Base-by-base conservation (phyloP, 2,113 vertebrate genomes). In the Pithys albifrons region DNA sequence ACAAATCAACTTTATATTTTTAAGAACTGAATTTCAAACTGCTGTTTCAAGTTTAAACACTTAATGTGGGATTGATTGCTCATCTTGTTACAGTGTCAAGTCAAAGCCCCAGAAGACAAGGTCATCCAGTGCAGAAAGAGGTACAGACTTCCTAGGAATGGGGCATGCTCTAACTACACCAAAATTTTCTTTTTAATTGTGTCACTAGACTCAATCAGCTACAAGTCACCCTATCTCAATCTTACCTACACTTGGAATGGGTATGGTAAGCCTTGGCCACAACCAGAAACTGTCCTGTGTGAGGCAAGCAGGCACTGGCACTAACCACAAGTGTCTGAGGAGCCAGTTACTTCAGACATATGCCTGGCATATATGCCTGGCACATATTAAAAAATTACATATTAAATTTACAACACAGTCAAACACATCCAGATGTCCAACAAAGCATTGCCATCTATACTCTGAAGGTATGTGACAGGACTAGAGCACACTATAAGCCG, bases 401-500 rank as follows among this genome's bases (percentile, higher is more conserved):
- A 48, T 9, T 86, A 31, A 82, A 57, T 33, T 69, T 41, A 48
- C 73, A 93, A 35, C 24, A 72, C 18, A 58, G 48, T 62, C 85
- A 39, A 62, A 92, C 4, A 31, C 11, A 74, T 4, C 35, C 0
- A 0, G 31, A 33, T 35, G 20, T 57, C 54, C 69, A 91, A 54
- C 22, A 83, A 67, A 78, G 74, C 65, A 80, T 0, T 81, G 70
- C 20, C 83, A 70, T 45, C 72, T 51, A 43, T 7, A 62, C 80
- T 77, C 37, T 72, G 57, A 92, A 95, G 78, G 74, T 88, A 96
- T 83, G 95, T 61, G 66, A 92, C 85, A 91, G 79, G 74, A 58
- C 83, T 66, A 45, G 80, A 89, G 82, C 91, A 87, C 83, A 81
- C 73, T n/a, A 5, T 97, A 96, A 96, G 93, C 95, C 79, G 89